Evolutionary conservation across 2,113 vertebrate species (phyloP).

Genomic region (Gopherus evgoodei): DNA sequence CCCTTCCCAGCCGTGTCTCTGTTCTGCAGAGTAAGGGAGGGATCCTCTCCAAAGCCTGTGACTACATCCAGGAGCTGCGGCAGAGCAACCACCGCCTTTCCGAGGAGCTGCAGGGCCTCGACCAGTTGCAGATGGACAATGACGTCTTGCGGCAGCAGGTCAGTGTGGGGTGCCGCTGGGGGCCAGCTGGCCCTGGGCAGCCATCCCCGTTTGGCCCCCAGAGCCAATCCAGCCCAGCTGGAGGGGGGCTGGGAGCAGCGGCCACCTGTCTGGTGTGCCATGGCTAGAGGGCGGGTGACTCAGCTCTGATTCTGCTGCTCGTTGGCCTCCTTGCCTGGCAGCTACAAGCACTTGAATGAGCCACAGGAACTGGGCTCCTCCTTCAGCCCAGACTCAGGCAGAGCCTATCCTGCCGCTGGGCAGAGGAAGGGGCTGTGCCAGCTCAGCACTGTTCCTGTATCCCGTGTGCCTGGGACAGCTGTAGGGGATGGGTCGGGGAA

Average conservation of each 20-base stretch:
- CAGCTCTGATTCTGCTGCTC: background rate
- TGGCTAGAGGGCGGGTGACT: no score
- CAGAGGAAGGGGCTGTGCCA: background rate
- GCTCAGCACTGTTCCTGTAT: background rate
- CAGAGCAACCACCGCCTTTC: conserved; percentile 90
- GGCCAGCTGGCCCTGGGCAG: rapidly evolving
- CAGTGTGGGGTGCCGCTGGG: background rate
- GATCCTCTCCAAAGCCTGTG: conserved; percentile 95
- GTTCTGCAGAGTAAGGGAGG: conserved; percentile 90
- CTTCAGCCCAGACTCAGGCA: no score
- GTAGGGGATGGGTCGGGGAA: background rate
- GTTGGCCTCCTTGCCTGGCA: background rate
- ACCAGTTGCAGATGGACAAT: conserved; percentile 92
- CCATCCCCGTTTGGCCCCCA: no score
- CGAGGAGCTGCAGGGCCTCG: conserved; percentile 86
- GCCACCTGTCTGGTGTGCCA: no score
- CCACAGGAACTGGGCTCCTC: background rate
- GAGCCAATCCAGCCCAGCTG: background rate
- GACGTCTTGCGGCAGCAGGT: conserved; percentile 92
- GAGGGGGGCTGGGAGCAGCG: background rate
- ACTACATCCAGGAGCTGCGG: conserved; percentile 94
- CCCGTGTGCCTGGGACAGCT: background rate
- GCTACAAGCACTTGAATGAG: background rate
- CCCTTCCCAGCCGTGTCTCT: background rate
- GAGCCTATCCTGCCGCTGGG: no score